Percentiles rank a stretch among this genome's conserved stretches.
Conservation (phyloP, 2,797 vertebrate genomes). For the Tinamus major region DNA sequence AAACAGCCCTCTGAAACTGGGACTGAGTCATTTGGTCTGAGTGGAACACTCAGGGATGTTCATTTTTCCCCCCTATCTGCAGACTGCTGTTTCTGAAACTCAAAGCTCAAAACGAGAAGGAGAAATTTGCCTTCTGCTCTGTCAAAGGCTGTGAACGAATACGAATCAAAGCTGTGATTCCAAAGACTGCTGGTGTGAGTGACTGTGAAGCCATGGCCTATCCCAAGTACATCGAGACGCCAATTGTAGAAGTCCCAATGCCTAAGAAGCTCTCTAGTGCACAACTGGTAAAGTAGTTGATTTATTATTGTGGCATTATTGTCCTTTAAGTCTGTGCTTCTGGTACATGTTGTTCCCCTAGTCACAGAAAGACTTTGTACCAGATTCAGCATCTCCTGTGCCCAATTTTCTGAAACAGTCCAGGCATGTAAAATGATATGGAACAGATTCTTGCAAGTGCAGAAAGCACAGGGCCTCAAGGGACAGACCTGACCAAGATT, state of each 20-base stretch:
- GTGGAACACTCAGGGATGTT: background rate
- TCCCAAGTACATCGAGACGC: conserved; percentile 86
- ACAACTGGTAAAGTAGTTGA: conserved; percentile 82
- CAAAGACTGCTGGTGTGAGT: conserved; percentile 84
- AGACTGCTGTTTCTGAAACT: conserved; percentile 93
- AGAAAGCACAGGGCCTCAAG: background rate
- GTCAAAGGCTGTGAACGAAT: conserved; percentile 92
- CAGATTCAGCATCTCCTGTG: background rate
- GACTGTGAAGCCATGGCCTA: conserved; percentile 90
- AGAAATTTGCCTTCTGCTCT: conserved; percentile 93
- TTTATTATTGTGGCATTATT: background rate
- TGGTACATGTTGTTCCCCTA: background rate
- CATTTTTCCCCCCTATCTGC: background rate
- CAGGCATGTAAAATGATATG: background rate
- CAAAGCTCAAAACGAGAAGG: conserved; percentile 88
- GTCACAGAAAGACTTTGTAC: background rate
- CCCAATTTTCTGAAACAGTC: background rate
- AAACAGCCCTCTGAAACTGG: background rate
- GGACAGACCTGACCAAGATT: background rate
- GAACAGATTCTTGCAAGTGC: background rate
- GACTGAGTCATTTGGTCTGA: background rate
- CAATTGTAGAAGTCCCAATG: conserved; percentile 91
- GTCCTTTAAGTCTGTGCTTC: background rate
- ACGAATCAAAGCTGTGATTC: conserved; percentile 89
- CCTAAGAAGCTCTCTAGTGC: conserved; percentile 84